Evolutionary conservation across 1,140 invertebrate species (phyloP).

Genomic region (Littorina saxatilis): DNA sequence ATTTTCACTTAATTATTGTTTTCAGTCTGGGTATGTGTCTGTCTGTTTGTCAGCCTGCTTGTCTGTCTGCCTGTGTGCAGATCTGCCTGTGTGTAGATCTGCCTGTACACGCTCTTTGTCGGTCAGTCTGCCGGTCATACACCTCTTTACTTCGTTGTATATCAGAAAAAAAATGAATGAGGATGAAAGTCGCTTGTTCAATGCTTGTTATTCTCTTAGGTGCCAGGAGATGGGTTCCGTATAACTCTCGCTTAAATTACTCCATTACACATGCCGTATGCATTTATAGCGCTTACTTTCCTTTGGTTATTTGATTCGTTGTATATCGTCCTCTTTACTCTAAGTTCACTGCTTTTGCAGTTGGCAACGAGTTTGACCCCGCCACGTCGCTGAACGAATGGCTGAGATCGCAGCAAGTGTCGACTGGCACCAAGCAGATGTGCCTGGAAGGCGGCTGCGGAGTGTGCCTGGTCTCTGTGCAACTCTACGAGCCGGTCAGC

Average conservation of each 20-base stretch:
- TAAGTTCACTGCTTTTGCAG: constrained; percentile 21
- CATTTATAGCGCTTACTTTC: not conserved
- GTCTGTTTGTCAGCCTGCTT: too few species aligned
- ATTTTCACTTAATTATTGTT: too few species aligned
- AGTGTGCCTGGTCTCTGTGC: constrained; percentile 84
- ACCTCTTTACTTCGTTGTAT: too few species aligned
- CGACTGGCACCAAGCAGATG: constrained; percentile 85
- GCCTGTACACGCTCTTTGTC: not conserved
- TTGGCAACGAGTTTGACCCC: constrained; percentile 49
- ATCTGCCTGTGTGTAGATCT: not conserved
- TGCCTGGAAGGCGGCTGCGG: constrained; percentile 91
- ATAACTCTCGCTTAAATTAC: too few species aligned
- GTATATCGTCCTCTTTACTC: not conserved
- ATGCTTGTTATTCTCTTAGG: too few species aligned
- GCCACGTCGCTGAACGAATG: constrained; percentile 59
- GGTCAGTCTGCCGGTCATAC: not conserved
- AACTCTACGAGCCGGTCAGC: constrained; percentile 77
- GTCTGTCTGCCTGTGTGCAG: too few species aligned
- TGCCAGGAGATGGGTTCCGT: too few species aligned
- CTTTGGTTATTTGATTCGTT: too few species aligned
- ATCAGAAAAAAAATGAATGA: not conserved
- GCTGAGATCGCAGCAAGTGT: constrained; percentile 76
- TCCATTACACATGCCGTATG: too few species aligned
- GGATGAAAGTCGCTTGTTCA: too few species aligned
- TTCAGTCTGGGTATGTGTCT: too few species aligned